These are phyloP conservation scores for Apteryx mantelli DNA, from an alignment of 2,113 vertebrate genomes.

Conservation along the genomic window DNA sequence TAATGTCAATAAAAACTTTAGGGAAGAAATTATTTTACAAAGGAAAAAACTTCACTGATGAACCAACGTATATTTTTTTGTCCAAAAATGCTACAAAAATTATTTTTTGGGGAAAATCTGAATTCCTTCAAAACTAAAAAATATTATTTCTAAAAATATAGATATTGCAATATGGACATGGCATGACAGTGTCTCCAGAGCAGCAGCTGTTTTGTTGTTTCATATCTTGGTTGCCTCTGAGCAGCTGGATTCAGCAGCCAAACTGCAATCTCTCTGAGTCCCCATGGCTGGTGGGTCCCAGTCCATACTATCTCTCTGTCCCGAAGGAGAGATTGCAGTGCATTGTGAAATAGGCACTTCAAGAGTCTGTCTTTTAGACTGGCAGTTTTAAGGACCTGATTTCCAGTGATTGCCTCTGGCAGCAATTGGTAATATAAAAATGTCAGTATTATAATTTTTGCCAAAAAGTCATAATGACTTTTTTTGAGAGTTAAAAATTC, in stretches of 20 bases:
- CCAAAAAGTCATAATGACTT: background rate
- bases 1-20: background rate
- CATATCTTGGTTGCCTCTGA: background rate
- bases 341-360: background rate
- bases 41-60: background rate
- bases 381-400: background rate
- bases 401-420: background rate
- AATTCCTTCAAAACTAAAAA: background rate
- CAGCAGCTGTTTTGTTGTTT: background rate
- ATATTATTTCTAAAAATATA: background rate
- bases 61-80: background rate
- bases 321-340: background rate
- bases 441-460: background rate
- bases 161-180: background rate
- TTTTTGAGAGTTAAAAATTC: background rate
- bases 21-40: background rate
- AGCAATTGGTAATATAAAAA: background rate
- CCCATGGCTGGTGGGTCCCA: background rate
- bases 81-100: rapidly evolving
- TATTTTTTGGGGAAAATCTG: background rate
- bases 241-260: background rate
- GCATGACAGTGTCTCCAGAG: background rate
- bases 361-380: background rate
- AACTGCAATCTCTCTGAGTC: background rate
- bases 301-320: background rate